Evolutionary conservation across 2,797 vertebrate genomes (phyloP), one percentile per base, ranked within the genome.

Genomic region (Nyctalus aviator): DNA sequence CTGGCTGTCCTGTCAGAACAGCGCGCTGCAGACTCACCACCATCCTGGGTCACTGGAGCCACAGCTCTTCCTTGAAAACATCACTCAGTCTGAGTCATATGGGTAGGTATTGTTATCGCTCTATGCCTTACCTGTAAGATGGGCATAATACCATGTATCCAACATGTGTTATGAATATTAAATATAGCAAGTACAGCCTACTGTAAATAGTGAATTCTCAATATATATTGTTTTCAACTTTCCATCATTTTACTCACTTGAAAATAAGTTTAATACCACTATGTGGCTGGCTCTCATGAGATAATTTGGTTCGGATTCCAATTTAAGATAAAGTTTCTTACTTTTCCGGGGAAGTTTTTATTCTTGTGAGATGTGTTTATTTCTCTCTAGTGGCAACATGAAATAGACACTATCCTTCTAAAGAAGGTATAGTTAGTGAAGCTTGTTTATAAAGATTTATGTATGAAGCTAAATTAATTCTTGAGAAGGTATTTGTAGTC

Each of bases 371-470:
- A 88, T 57, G 27, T 55, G 9, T 75, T 89, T 93, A 85, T 76
- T 82, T 92, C 59, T 76, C 46, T 46, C 25, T 41, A 35, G 81
- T 50, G 87, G 84, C 93, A 96, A 77, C 84, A 77, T 69, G 95
- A 94, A 96, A 95, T 94, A 96, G 72, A 95, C 21, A 79, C 68
- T 72, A 37, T 85, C 89, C 64, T 94, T 94, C 57, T 72, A 41
- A 85, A 78, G 84, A 90, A 93, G 17, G 55, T 87, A 46, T 62
- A 53, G 35, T 73, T 89, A 89, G 32, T 91, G 72, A 92, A 77
- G 73, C 83, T 41, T 95, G 55, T 90, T 96, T 92, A 87, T 82
- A 85, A 93, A 93, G 76, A 97, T 94, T 95, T 95, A 93, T 78
- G 69, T 92, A 66, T 27, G 37, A 57, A 76, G n/a, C 55, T 89